Conservation (phyloP, 2,797 vertebrate genomes). For the Etheostoma nigrum region DNA sequence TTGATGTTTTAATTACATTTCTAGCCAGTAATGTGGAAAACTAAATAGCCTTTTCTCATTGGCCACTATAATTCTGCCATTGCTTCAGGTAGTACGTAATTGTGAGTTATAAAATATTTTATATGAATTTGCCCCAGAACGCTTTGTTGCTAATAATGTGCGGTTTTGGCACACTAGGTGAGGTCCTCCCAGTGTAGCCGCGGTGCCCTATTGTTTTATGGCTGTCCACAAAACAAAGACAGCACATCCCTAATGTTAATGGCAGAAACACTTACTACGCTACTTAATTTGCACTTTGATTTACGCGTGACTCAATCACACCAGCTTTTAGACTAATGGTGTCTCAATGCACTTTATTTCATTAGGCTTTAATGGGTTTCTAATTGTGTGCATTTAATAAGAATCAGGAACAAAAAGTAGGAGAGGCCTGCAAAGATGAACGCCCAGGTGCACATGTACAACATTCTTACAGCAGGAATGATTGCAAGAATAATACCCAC, state of each 20-base stretch:
- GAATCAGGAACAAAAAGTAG: slow-evolving; percentile 45
- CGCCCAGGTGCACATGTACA: background rate
- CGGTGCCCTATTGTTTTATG: slow-evolving; percentile 67
- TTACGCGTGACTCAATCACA: slow-evolving; percentile 58
- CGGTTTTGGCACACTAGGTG: slow-evolving; percentile 12
- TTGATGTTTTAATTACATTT: slow-evolving; percentile 32
- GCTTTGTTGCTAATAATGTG: slow-evolving; percentile 31
- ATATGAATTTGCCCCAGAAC: slow-evolving; percentile 42
- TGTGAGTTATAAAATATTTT: slow-evolving; percentile 29
- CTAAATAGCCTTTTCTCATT: slow-evolving; percentile 3
- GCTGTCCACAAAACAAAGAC: slow-evolving; percentile 63
- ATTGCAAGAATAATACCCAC: background rate
- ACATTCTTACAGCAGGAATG: background rate
- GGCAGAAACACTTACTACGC: slow-evolving; percentile 41
- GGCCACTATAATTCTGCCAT: slow-evolving; percentile 38
- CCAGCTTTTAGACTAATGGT: slow-evolving; percentile 64
- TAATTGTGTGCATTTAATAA: slow-evolving; percentile 74
- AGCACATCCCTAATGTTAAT: slow-evolving; percentile 56
- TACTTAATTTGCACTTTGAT: slow-evolving; percentile 67
- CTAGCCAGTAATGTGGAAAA: slow-evolving; percentile 3
- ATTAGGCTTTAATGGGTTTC: slow-evolving; percentile 67
- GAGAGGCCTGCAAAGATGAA: slow-evolving; percentile 6
- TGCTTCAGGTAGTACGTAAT: slow-evolving; percentile 33
- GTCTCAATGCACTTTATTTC: slow-evolving; percentile 64
- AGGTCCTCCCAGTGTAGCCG: slow-evolving; percentile 35